Conservation (phyloP, 2,797 vertebrate genomes). For the Artibeus jamaicensis region DNA sequence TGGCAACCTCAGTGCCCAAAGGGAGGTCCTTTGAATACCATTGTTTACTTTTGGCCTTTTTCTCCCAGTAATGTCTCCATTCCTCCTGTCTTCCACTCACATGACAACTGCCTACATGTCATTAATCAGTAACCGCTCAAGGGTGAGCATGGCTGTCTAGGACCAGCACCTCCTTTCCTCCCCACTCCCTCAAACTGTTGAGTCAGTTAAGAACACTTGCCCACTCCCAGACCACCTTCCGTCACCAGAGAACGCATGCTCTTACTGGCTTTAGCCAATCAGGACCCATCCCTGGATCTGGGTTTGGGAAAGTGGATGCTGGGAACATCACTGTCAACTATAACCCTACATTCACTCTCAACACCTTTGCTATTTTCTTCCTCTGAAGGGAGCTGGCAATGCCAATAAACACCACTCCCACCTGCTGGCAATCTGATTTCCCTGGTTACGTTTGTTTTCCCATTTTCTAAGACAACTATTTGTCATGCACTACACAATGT, state of each 20-base stretch:
- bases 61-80: background rate
- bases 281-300: background rate
- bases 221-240: background rate
- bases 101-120: background rate
- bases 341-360: background rate
- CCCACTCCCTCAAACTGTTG: background rate
- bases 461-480: background rate
- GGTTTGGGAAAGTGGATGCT: no score
- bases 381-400: background rate
- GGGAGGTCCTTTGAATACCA: background rate
- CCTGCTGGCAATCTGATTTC: background rate
- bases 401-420: background rate
- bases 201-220: background rate
- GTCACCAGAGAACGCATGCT: background rate
- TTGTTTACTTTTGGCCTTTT: background rate
- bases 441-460: background rate
- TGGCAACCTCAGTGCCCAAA: background rate
- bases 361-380: background rate
- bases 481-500: background rate
- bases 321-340: background rate
- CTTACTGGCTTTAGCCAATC: background rate
- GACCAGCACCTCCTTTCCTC: background rate
- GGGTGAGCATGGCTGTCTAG: background rate
- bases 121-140: background rate
- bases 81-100: background rate